These are phyloP conservation scores for Perithous albicinctus DNA, from an alignment of 2,888 invertebrate genomes.

Conservation along the genomic window DNA sequence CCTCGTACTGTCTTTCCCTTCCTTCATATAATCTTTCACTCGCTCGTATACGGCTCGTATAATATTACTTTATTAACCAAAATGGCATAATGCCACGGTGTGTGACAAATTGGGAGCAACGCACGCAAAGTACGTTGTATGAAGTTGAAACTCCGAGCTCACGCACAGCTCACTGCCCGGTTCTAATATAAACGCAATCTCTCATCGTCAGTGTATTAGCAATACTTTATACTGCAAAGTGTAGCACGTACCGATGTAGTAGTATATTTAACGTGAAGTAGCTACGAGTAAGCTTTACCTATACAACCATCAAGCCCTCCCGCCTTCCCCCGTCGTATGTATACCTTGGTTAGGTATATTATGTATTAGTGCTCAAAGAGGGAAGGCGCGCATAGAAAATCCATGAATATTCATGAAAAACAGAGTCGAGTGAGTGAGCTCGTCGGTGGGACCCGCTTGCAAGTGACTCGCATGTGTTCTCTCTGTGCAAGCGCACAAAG, in stretches of 20 bases:
- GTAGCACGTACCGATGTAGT: slow-evolving; percentile 16
- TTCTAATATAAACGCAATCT: slow-evolving; percentile 15
- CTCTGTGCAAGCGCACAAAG: slow-evolving; percentile 62
- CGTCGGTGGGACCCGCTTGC: slow-evolving; percentile 68
- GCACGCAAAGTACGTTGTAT: slow-evolving; percentile 72
- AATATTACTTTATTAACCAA: slow-evolving; percentile 82
- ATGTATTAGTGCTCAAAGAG: slow-evolving; percentile 18
- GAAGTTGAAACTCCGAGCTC: neutral
- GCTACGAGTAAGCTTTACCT: slow-evolving; percentile 19
- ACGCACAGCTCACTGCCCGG: neutral
- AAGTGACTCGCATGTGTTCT: slow-evolving; percentile 55
- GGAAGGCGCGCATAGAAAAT: slow-evolving; percentile 73
- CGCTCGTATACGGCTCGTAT: slow-evolving; percentile 62
- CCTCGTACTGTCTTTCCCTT: slow-evolving; percentile 18
- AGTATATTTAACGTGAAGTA: neutral
- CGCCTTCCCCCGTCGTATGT: too few relatives aligned
- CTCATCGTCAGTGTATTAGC: slow-evolving; percentile 47
- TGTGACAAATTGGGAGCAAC: slow-evolving; percentile 84
- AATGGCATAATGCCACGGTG: slow-evolving; percentile 84
- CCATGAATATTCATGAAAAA: slow-evolving; percentile 82
- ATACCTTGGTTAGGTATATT: neutral
- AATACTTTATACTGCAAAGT: slow-evolving; percentile 20
- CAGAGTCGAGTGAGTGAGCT: slow-evolving; percentile 63
- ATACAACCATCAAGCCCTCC: neutral
- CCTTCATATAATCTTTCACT: neutral